A percentile compares a stretch with the other conserved stretches of the same genome.
phyloP scores from a whole-genome alignment of 2,888 invertebrate genomes.

The Eulithis prunata region DNA sequence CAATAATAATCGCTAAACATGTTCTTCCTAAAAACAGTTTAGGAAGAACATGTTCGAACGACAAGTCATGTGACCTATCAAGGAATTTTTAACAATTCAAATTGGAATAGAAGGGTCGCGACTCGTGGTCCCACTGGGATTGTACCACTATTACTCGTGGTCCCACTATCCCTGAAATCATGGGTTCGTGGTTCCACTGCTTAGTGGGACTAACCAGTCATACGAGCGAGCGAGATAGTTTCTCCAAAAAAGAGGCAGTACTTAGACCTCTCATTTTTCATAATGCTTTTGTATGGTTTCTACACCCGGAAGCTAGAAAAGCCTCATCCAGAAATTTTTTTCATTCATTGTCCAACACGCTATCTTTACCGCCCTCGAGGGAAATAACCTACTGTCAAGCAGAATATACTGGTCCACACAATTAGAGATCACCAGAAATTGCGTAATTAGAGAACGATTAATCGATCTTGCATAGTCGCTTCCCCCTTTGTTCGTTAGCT shows the following conservation, averaged over 20 bases:
- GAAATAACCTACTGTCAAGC: conserved; percentile 83
- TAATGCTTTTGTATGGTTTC: not conserved
- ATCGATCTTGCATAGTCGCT: conserved; percentile 76
- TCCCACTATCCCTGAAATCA: no score
- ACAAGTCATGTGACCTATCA: no score
- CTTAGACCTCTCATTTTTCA: not conserved
- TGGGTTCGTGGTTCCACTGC: no score
- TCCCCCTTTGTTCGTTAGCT: conserved; percentile 60
- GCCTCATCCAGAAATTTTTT: conserved; percentile 57
- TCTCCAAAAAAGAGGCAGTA: not conserved
- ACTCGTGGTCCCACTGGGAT: no score
- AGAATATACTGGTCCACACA: conserved; percentile 80
- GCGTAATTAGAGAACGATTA: conserved; percentile 81
- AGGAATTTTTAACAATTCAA: no score
- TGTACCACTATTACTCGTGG: no score
- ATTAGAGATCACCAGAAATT: conserved; percentile 83
- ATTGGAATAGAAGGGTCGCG: no score
- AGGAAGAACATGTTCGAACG: no score
- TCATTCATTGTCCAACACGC: conserved; percentile 62
- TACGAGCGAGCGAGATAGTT: no score
- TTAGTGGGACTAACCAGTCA: no score
- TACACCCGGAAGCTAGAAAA: conserved; percentile 10
- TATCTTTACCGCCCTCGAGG: conserved; percentile 82
- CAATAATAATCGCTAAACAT: no score
- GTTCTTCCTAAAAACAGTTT: no score